Base-by-base conservation (phyloP, 2,888 invertebrate species). In the Drosophila rubida region DNA sequence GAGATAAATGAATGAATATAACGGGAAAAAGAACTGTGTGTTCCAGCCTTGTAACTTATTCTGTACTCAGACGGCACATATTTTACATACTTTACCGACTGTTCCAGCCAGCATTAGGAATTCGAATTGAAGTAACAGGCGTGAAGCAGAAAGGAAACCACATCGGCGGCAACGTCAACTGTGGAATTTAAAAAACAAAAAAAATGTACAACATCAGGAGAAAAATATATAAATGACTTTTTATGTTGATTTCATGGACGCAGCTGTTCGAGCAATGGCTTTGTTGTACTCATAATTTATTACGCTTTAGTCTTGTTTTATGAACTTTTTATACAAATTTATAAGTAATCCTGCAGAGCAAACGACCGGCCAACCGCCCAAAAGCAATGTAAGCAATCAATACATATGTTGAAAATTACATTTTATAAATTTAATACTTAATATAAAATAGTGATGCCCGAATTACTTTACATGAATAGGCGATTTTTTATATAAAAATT, bases 201-300 rank as follows among this genome's bases (percentile, higher is more conserved):
- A 57, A 61, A 57, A 65, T 66, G 46, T 13, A 37, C 35, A 51
- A 39, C 37, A 23, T 25, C 13, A 35, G 19, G 55, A 57, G 25
- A 62, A 75, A 71, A 77, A 80, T 74, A 81, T 80, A 87, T 77
- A 87, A 84, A 84, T 84, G 84, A 84, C 80, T 84, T 84, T 86
- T 84, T 84, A 86, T 86, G 86, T 87, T 87, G 80, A 87, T 86
- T 87, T 87, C 86, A 87, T 78, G 86, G 87, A 71, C 80, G 76
- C 86, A 87, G 88, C 75, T 87, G 86, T 76, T 87, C 49, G 23
- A 54, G 54, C 65, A 71, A 55, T 41, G 50, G 60, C 39, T 68
- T 22, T 46, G 25, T 27, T 57, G 55, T 45, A 37, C 76, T 76
- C 64, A 76, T 83, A 79, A 83, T 86, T 83, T 86, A 83, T 83